These are phyloP conservation scores for Dipodomys spectabilis DNA, from an alignment of 2,113 vertebrate genomes.

Conservation along the genomic window DNA sequence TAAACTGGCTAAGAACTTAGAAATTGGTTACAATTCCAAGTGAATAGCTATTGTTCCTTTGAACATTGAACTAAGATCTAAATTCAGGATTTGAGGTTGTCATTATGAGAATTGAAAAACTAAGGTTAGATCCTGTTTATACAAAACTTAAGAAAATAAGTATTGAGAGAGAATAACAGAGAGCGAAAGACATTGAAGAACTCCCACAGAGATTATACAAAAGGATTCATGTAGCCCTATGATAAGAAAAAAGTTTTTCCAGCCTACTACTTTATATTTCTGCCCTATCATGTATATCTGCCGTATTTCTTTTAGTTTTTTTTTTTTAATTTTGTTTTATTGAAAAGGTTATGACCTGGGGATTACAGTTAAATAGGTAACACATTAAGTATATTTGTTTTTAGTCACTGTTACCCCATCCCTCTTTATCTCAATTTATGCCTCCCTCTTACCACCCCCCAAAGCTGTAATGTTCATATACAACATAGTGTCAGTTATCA, in stretches of 20 bases:
- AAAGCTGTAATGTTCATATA: too few species aligned
- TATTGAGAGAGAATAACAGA: neutral
- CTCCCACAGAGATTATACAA: neutral
- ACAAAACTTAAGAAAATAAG: constrained; percentile 7
- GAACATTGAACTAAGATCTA: neutral
- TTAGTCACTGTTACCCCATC: too few species aligned
- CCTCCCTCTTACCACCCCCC: too few species aligned
- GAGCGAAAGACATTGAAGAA: neutral
- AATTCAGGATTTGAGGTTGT: neutral
- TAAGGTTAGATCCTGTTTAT: neutral
- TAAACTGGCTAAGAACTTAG: neutral
- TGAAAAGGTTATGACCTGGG: too few species aligned
- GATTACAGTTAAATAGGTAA: too few species aligned
- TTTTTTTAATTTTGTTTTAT: neutral
- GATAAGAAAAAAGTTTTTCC: neutral
- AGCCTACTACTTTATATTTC: neutral
- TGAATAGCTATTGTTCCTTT: neutral
- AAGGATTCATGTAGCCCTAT: neutral
- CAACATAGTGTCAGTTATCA: too few species aligned
- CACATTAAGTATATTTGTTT: too few species aligned
- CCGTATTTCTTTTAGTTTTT: neutral
- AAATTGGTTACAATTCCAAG: neutral
- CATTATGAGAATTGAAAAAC: neutral
- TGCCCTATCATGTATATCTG: neutral
- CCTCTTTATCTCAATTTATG: too few species aligned